phyloP scores from a whole-genome alignment of 2,888 invertebrate genomes.

The Philopedon plagiatum region DNA sequence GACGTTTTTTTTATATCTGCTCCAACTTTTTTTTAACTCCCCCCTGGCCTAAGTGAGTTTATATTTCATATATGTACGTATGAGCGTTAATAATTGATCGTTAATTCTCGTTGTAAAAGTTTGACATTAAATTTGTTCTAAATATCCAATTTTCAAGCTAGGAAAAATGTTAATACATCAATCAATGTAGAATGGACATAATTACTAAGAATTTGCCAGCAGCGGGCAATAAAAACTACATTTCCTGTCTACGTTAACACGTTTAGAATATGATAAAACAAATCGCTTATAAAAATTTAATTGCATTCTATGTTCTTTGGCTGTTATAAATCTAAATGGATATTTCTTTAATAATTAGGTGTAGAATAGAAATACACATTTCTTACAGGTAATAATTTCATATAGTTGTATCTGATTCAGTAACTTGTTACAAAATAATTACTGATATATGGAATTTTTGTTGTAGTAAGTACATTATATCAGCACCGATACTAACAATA shows the following conservation, averaged over 20 bases:
- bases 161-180: too few relatives aligned
- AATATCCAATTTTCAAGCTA: too few relatives aligned
- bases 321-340: background rate
- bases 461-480: background rate
- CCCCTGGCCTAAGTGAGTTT: too few relatives aligned
- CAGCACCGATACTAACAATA: background rate
- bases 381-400: background rate
- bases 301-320: background rate
- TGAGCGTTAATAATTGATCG: too few relatives aligned
- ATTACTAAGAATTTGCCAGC: too few relatives aligned
- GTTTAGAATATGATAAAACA: background rate
- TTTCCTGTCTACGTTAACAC: background rate
- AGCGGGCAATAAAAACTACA: background rate
- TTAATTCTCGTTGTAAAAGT: too few relatives aligned
- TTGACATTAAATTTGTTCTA: too few relatives aligned
- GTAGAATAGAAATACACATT: background rate
- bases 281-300: background rate
- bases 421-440: slow-evolving; percentile 6
- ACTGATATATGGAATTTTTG: background rate
- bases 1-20: too few relatives aligned
- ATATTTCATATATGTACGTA: too few relatives aligned
- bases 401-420: background rate
- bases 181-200: too few relatives aligned
- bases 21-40: too few relatives aligned
- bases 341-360: background rate